Evolutionary conservation across 2,797 vertebrate genomes (phyloP).

Genomic region (Hapalemur alaotrensis): DNA sequence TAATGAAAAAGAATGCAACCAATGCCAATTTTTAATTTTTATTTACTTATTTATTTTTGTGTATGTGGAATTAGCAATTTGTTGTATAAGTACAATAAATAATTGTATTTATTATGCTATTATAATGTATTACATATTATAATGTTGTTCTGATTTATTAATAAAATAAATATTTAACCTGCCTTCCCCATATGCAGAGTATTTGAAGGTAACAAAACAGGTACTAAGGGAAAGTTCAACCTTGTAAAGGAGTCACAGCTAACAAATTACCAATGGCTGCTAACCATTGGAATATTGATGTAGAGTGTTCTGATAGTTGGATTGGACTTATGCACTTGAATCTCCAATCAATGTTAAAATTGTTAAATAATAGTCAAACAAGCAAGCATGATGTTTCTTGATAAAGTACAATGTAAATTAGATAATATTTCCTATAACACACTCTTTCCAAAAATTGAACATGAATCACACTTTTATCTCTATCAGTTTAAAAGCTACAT

Average conservation of each 20-base stretch:
- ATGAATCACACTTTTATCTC: background rate
- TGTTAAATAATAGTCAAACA: background rate
- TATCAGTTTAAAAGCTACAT: background rate
- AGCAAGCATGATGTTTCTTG: background rate
- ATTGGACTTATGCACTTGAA: background rate
- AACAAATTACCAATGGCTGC: background rate
- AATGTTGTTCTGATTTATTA: background rate
- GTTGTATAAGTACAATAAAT: no score
- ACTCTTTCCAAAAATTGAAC: background rate
- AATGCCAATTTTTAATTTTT: background rate
- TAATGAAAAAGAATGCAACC: background rate
- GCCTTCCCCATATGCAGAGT: background rate
- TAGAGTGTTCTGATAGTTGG: background rate
- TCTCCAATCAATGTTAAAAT: background rate
- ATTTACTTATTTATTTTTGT: background rate
- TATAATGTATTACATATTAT: background rate
- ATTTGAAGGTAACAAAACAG: background rate
- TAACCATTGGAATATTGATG: background rate
- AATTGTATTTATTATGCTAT: background rate
- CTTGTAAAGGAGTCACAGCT: background rate
- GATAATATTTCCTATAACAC: background rate
- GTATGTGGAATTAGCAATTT: background rate
- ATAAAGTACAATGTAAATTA: background rate
- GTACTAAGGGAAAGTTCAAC: background rate
- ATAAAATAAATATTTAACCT: background rate